A percentile compares a stretch with the other conserved stretches of the same genome.
phyloP scores from a whole-genome alignment of 2,888 invertebrate genomes.

The Tipula confusa region DNA sequence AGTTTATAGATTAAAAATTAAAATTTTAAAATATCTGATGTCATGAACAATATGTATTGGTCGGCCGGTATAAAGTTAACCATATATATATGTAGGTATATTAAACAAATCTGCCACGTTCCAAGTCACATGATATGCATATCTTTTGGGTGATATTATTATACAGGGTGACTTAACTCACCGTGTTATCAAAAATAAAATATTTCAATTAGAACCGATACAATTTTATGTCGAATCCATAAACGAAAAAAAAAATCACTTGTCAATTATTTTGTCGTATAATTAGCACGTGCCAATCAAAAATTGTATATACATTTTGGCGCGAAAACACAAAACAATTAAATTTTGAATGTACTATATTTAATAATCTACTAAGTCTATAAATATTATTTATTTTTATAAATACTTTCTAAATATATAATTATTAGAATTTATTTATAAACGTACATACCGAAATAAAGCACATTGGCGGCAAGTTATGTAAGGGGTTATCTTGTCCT shows the following conservation, averaged over 20 bases:
- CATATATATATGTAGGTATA: too few relatives aligned
- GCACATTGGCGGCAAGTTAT: background rate
- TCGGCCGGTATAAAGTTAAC: too few relatives aligned
- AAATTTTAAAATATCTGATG: too few relatives aligned
- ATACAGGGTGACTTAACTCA: background rate
- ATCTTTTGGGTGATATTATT: too few relatives aligned
- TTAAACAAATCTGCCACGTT: conserved; percentile 14
- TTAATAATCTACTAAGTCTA: background rate
- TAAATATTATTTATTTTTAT: conserved; percentile 20
- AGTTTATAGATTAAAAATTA: too few relatives aligned
- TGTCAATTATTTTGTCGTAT: background rate
- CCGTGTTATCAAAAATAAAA: background rate
- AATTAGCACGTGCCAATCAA: conserved; percentile 5
- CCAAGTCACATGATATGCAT: background rate
- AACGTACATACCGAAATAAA: background rate
- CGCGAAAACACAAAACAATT: background rate
- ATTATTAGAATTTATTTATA: background rate
- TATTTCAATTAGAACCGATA: background rate
- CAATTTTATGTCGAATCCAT: background rate
- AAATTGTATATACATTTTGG: background rate
- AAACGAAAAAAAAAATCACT: background rate
- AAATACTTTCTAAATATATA: conserved; percentile 9
- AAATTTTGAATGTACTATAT: background rate
- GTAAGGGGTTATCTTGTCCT: background rate
- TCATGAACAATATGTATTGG: too few relatives aligned